phyloP scores from a whole-genome alignment of 2,888 invertebrate species.

The Dysmachus trigonus region DNA sequence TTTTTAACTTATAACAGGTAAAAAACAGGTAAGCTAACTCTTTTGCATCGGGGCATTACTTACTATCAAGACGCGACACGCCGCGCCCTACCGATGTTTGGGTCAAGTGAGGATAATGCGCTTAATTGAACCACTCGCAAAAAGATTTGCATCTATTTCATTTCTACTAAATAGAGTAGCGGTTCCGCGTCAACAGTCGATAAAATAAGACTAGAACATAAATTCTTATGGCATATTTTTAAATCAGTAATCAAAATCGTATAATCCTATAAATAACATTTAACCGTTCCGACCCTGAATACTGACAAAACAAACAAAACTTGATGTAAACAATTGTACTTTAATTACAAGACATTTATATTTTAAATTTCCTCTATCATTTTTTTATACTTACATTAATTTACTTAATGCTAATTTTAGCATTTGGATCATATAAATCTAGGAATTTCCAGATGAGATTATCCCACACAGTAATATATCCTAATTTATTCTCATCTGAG shows the following conservation, averaged over 20 bases:
- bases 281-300: not conserved
- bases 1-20: no score
- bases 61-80: no score
- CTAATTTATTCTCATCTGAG: not conserved
- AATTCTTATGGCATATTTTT: not conserved
- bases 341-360: not conserved
- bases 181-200: no score
- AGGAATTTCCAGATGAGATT: not conserved
- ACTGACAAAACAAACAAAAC: not conserved
- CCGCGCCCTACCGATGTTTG: no score
- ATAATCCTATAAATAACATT: not conserved
- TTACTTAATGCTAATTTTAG: not conserved
- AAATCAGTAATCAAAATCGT: not conserved
- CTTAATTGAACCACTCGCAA: no score
- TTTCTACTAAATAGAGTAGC: no score
- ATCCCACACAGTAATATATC: not conserved
- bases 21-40: no score
- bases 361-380: not conserved
- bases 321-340: not conserved
- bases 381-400: not conserved
- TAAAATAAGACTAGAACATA: not conserved
- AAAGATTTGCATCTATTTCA: no score
- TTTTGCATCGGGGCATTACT: no score
- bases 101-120: no score
- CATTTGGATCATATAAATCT: not conserved